Evolutionary conservation across 2,797 vertebrate species (phyloP).

Genomic region (Clamator glandarius): DNA sequence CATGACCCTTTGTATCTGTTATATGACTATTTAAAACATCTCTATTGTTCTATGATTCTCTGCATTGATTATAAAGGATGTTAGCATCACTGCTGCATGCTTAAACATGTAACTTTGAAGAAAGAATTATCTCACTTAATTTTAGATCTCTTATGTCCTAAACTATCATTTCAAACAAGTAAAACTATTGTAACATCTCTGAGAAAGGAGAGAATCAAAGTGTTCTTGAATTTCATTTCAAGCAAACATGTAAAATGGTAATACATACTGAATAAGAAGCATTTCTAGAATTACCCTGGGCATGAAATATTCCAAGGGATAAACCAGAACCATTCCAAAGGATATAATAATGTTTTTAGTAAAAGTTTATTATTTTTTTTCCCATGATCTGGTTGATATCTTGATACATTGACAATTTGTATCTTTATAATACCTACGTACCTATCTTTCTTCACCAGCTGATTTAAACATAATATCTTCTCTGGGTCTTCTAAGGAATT

Average conservation of each 20-base stretch:
- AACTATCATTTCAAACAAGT: background rate
- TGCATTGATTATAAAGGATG: background rate
- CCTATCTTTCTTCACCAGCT: background rate
- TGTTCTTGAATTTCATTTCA: background rate
- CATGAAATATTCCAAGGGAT: background rate
- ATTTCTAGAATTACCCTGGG: background rate
- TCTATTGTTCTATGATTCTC: background rate
- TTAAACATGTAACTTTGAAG: background rate
- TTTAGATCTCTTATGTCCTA: background rate
- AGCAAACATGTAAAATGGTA: background rate
- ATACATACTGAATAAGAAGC: background rate
- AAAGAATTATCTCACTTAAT: no score
- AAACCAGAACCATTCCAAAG: background rate
- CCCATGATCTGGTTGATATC: background rate
- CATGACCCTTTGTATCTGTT: background rate
- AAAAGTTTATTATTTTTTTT: background rate
- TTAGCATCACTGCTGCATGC: background rate
- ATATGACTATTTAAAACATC: background rate
- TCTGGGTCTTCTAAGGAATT: background rate
- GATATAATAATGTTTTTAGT: background rate
- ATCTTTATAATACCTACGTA: background rate
- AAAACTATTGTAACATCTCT: background rate
- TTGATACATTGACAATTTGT: background rate
- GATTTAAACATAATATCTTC: background rate
- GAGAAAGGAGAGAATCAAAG: background rate